These are phyloP conservation scores for Tromatobia lineatoria DNA, from an alignment of 2,888 invertebrate species.

Conservation along the genomic window DNA sequence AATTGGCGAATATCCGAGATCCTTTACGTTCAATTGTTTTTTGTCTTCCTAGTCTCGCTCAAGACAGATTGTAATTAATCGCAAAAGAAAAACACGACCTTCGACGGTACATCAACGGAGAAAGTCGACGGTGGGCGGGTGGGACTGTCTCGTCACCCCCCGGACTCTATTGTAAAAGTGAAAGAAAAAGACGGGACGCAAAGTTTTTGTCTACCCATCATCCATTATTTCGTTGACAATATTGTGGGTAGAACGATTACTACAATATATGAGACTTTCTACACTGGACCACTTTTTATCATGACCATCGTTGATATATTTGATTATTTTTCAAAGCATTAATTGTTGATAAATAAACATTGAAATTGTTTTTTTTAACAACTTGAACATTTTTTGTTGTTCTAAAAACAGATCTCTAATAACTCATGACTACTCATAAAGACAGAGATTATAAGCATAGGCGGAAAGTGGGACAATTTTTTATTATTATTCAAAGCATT, in stretches of 20 bases:
- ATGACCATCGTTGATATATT: too few species aligned
- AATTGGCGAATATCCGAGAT: background rate
- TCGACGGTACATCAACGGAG: background rate
- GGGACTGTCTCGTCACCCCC: background rate
- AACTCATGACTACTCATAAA: too few species aligned
- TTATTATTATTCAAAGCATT: too few species aligned
- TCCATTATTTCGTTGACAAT: background rate
- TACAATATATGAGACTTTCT: background rate
- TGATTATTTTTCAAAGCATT: too few species aligned
- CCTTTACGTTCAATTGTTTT: background rate
- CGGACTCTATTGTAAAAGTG: background rate
- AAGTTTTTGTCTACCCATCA: background rate
- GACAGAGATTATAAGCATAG: too few species aligned
- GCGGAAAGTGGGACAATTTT: too few species aligned
- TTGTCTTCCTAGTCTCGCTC: background rate
- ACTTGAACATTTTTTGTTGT: too few species aligned
- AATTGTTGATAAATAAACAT: too few species aligned
- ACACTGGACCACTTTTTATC: too few species aligned
- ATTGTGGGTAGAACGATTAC: background rate
- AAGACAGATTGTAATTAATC: background rate
- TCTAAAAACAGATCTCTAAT: too few species aligned
- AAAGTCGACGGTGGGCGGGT: background rate
- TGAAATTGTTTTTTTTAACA: too few species aligned
- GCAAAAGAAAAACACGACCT: constrained; percentile 6
- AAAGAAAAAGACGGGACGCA: background rate